phyloP scores from a whole-genome alignment of 1,140 invertebrate genomes.

The Trypoxylus dichotomus region DNA sequence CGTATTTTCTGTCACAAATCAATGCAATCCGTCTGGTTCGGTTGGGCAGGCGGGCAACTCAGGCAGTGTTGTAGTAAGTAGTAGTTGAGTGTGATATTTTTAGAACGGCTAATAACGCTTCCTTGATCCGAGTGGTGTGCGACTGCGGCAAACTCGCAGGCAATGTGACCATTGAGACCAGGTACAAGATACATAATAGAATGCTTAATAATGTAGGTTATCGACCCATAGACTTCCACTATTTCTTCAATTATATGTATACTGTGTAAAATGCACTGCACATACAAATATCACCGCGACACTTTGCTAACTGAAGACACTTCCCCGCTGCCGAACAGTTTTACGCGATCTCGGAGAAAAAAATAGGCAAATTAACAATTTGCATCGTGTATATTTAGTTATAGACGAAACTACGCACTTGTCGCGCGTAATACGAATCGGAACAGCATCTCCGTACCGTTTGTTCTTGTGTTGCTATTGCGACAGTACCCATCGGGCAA shows the following conservation, averaged over 20 bases:
- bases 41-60: conserved; percentile 17
- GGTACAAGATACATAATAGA: conserved; percentile 52
- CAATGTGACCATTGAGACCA: conserved; percentile 47
- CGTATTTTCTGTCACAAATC: conserved; percentile 29
- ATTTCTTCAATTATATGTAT: conserved; percentile 5
- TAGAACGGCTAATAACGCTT: conserved; percentile 52
- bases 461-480: conserved; percentile 24
- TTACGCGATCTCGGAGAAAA: neutral
- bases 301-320: conserved; percentile 15
- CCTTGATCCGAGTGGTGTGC: conserved; percentile 37
- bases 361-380: conserved; percentile 11
- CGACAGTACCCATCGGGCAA: conserved; percentile 22
- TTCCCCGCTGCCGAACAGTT: neutral
- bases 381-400: conserved; percentile 4
- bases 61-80: conserved; percentile 20
- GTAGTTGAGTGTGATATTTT: conserved; percentile 45
- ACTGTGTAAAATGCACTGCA: conserved; percentile 12
- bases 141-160: conserved; percentile 28
- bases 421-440: conserved; percentile 22
- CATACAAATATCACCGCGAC: neutral
- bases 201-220: conserved; percentile 54
- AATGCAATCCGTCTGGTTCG: conserved; percentile 31
- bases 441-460: conserved; percentile 22
- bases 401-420: conserved; percentile 15
- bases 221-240: conserved; percentile 45